Base-by-base conservation (phyloP, 2,888 invertebrate species). In the Pycnomerus fuliginosus region DNA sequence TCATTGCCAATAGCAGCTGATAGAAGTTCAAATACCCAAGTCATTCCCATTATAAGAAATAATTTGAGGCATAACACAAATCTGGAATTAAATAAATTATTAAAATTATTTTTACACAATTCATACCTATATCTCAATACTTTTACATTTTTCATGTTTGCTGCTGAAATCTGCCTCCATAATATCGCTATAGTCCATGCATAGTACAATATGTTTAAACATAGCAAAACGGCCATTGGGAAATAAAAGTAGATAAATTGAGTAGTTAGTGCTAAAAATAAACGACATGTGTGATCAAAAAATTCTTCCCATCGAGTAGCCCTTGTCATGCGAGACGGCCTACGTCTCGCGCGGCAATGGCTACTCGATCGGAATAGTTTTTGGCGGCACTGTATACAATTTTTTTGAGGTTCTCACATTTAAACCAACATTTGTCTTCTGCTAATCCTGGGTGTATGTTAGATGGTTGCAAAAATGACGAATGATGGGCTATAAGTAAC, bases 11-110 rank as follows among this genome's bases (percentile, higher is more conserved):
- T 45, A 3, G 61, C 58, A 16, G 62, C 65, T 1, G 78, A 78
- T 8, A 78, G 69, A 8, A 85, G 76, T 69, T 86, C 86, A 55
- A 85, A 85, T 49, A 82, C 76, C 85, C 85, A 86, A 0, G 82
- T 78, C 30, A 85, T 73, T 2, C 85, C 86, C 83, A 84, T 85
- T 0, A 85, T 77, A 2, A 84, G 68, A 54, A 83, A 81, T 42
- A 86, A 69, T 64, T 83, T 85, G 2, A 83, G 61, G 37, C 82
- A 85, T 14, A 84, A 67, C 16, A 78, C 69, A 56, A 82, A 82
- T 56, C 83, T 84, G 68, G 32, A 77, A 71, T 48, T n/a, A 16
- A 30, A 12, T 5, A 34, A 13, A 28, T 20, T 31, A 17, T 24
- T 24, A 15, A 43, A 30, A 20, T 16, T 22, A 10, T 33, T 34